These are phyloP conservation scores for Hydrozoanthus tunicans DNA, from an alignment of 64 coral and sea anemone genomes.

Conservation along the genomic window DNA sequence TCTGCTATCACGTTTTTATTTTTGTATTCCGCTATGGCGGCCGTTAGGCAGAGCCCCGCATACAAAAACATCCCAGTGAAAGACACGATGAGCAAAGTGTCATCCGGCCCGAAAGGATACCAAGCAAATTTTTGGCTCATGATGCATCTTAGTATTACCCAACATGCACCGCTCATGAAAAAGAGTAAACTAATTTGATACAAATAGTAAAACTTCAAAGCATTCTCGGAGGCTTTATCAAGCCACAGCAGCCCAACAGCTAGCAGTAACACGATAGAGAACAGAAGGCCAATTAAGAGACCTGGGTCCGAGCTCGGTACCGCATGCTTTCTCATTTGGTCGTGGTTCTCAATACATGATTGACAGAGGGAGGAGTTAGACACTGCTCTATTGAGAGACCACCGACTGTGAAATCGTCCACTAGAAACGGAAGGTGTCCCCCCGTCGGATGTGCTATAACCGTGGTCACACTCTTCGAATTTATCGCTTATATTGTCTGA, in stretches of 20 bases:
- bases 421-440: conserved; percentile 81
- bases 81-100: conserved; percentile 82
- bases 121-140: conserved; percentile 91
- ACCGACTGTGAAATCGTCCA: conserved; percentile 84
- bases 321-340: conserved; percentile 61
- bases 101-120: conserved; percentile 88
- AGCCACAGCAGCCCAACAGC: conserved; percentile 90
- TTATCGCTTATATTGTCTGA: conserved; percentile 85
- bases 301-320: conserved; percentile 93
- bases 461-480: conserved; percentile 87
- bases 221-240: conserved; percentile 71
- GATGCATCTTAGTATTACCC: conserved; percentile 85
- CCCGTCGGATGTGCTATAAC: conserved; percentile 87
- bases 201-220: conserved; percentile 91
- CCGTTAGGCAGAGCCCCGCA: conserved; percentile 84
- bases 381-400: conserved; percentile 87
- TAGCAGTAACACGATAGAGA: conserved; percentile 79
- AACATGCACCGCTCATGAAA: conserved; percentile 89
- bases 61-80: conserved; percentile 91
- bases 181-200: conserved; percentile 82
- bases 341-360: conserved; percentile 86
- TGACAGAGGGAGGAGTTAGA: conserved; percentile 92
- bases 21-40: conserved; percentile 90
- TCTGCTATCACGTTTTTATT: conserved; percentile 72
- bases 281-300: conserved; percentile 81